phyloP scores from a whole-genome alignment of 2,888 invertebrate species.

The Troides oblongomaculatus region DNA sequence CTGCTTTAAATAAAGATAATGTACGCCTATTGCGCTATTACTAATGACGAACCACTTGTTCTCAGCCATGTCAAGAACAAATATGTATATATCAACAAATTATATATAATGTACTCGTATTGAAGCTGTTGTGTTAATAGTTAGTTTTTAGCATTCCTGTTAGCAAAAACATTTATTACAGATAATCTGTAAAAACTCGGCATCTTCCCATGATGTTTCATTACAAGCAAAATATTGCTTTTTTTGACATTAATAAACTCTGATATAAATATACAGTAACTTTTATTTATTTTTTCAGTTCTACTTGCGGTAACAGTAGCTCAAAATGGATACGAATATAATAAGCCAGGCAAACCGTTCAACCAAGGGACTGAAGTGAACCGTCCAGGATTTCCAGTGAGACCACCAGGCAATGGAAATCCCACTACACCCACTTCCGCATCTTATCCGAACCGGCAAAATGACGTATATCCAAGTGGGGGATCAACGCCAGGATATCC shows the following conservation, averaged over 20 bases:
- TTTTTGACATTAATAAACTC: neutral
- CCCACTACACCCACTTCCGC: constrained; percentile 53
- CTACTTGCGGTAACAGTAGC: constrained; percentile 60
- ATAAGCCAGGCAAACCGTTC: constrained; percentile 83
- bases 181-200: too few relatives aligned
- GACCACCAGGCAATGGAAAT: constrained; percentile 46
- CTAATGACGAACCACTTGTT: constrained; percentile 9
- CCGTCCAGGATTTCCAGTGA: constrained; percentile 47
- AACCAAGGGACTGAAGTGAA: constrained; percentile 55
- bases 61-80: neutral
- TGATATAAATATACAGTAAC: neutral
- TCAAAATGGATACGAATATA: constrained; percentile 88
- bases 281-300: constrained; percentile 53
- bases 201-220: too few relatives aligned
- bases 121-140: too few relatives aligned
- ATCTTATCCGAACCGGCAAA: constrained; percentile 50
- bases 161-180: too few relatives aligned
- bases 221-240: too few relatives aligned
- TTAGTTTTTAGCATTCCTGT: too few relatives aligned
- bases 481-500: constrained; percentile 55
- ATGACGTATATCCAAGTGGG: constrained; percentile 40
- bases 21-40: constrained; percentile 9
- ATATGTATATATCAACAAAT: neutral
- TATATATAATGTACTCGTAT: too few relatives aligned
- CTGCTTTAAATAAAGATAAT: constrained; percentile 22